Conservation (phyloP, 2,888 invertebrate species). For the Ferrisia virgata region DNA sequence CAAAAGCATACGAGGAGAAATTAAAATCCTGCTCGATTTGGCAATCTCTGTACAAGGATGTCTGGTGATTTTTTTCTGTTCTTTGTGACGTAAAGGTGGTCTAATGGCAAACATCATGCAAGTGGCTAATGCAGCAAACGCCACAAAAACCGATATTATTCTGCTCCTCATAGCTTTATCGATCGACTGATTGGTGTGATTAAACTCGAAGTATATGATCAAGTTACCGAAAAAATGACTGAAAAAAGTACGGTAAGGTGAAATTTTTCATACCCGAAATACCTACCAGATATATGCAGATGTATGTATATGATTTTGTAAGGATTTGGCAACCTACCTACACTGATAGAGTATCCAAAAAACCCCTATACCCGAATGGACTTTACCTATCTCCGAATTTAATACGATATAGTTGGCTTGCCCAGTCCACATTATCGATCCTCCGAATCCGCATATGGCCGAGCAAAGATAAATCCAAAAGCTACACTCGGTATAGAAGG, state of each 20-base stretch:
- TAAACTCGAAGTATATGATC: constrained; percentile 38
- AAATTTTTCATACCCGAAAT: too few species aligned
- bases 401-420: constrained; percentile 87
- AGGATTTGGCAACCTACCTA: too few species aligned
- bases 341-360: constrained; percentile 97
- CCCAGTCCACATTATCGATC: constrained; percentile 92
- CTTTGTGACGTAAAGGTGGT: neutral
- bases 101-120: constrained; percentile 19
- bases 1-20: neutral
- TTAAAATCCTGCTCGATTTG: neutral
- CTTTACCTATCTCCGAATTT: constrained; percentile 80
- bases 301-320: too few species aligned
- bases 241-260: too few species aligned
- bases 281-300: too few species aligned
- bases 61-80: neutral
- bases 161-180: neutral
- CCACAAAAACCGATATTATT: neutral
- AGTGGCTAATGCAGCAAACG: constrained; percentile 27
- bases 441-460: constrained; percentile 80
- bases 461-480: constrained; percentile 52
- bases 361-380: constrained; percentile 87
- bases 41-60: neutral
- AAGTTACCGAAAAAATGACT: constrained; percentile 40
- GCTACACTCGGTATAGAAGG: constrained; percentile 49
- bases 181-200: neutral